Conservation (phyloP, 2,113 vertebrate species). For the Hyaena hyaena region DNA sequence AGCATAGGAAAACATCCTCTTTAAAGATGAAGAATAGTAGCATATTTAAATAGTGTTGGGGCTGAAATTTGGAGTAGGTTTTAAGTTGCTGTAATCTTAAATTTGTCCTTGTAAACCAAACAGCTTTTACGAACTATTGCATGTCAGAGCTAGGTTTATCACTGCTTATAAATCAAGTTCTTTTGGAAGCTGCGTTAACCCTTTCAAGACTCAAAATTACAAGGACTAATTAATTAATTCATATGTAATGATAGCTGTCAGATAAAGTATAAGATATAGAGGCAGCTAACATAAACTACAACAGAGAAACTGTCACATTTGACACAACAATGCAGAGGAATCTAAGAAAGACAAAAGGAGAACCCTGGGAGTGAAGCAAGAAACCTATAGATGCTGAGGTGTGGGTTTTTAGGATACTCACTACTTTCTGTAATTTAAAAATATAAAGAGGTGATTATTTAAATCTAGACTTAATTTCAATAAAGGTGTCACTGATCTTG, state of each 20-base stretch:
- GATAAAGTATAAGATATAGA: background rate
- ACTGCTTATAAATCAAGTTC: slow-evolving; percentile 74
- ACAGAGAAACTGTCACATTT: background rate
- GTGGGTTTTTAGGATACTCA: background rate
- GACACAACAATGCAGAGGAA: background rate
- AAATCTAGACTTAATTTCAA: slow-evolving; percentile 32
- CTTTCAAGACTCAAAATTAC: slow-evolving; percentile 39
- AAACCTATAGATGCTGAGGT: background rate
- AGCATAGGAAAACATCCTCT: slow-evolving; percentile 72
- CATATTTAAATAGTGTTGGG: slow-evolving; percentile 53
- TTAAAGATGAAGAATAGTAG: slow-evolving; percentile 58
- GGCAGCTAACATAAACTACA: background rate
- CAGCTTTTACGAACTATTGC: slow-evolving; percentile 76
- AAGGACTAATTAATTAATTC: slow-evolving; percentile 38
- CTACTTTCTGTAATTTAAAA: slow-evolving; percentile 58
- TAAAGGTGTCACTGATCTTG: background rate
- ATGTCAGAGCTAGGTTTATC: slow-evolving; percentile 68
- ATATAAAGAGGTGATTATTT: slow-evolving; percentile 36
- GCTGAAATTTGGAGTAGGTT: slow-evolving; percentile 69
- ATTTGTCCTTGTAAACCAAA: slow-evolving; percentile 76
- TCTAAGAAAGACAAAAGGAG: background rate
- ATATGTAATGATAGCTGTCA: background rate
- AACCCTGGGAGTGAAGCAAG: background rate
- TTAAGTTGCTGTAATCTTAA: slow-evolving; percentile 75
- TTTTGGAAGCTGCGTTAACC: slow-evolving; percentile 66